Conservation (phyloP, 2,113 vertebrate species). For the Buteo buteo region DNA sequence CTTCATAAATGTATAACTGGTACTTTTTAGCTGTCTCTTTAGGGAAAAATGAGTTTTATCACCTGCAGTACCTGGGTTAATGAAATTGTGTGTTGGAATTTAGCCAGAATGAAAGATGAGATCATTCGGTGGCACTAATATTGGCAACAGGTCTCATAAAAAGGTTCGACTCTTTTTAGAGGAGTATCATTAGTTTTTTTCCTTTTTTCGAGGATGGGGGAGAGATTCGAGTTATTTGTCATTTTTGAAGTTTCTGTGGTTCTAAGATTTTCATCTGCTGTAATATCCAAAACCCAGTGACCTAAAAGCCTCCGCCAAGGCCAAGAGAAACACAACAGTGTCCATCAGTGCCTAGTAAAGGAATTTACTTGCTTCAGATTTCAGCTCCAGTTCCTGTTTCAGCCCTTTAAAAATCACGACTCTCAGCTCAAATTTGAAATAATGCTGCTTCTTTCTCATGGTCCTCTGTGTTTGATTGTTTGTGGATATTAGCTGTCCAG, state of each 20-base stretch:
- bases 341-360: slow-evolving; percentile 71
- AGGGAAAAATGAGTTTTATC: slow-evolving; percentile 90
- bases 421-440: slow-evolving; percentile 77
- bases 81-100: slow-evolving; percentile 86
- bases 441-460: slow-evolving; percentile 69
- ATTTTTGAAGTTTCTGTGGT: slow-evolving; percentile 62
- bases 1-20: slow-evolving; percentile 89
- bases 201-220: slow-evolving; percentile 32
- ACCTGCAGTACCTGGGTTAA: slow-evolving; percentile 87
- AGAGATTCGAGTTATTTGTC: slow-evolving; percentile 45
- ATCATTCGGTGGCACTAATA: slow-evolving; percentile 79
- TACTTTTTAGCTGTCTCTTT: slow-evolving; percentile 89
- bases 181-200: slow-evolving; percentile 54
- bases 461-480: slow-evolving; percentile 76
- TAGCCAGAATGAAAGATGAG: slow-evolving; percentile 82
- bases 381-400: slow-evolving; percentile 74
- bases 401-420: slow-evolving; percentile 74
- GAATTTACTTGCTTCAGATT: slow-evolving; percentile 76
- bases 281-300: slow-evolving; percentile 58
- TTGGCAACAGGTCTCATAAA: slow-evolving; percentile 81
- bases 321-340: slow-evolving; percentile 77
- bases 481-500: slow-evolving; percentile 82
- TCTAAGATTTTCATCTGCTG: slow-evolving; percentile 47
- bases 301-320: slow-evolving; percentile 50
- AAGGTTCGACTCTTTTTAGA: slow-evolving; percentile 68